Evolutionary conservation across 2,888 invertebrate species (phyloP).

Genomic region (Horisme vitalbata): DNA sequence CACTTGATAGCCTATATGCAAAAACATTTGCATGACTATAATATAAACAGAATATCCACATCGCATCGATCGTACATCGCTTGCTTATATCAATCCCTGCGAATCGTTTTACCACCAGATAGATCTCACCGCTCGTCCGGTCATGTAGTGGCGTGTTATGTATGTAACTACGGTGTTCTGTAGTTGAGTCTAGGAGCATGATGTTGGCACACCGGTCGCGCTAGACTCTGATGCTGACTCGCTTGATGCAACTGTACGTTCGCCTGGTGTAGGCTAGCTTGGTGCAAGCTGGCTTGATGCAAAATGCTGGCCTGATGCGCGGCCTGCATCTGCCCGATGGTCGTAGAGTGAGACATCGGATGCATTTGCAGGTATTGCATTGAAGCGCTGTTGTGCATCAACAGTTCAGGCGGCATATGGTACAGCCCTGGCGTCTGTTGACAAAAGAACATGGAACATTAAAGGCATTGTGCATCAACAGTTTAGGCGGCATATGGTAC

Average conservation of each 20-base stretch:
- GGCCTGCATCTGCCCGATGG: conserved; percentile 40
- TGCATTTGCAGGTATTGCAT: conserved; percentile 73
- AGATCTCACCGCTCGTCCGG: conserved; percentile 1
- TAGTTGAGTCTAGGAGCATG: conserved; percentile 50
- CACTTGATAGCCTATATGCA: too few species aligned
- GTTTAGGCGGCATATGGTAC: conserved; percentile 79
- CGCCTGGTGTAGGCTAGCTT: too few species aligned
- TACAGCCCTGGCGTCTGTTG: conserved; percentile 71
- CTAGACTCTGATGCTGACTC: conserved; percentile 25
- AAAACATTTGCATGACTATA: neutral
- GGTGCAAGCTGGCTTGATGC: conserved; percentile 32
- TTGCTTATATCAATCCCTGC: conserved; percentile 8
- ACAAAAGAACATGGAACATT: conserved; percentile 7
- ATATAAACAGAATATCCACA: neutral
- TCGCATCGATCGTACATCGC: conserved; percentile 7
- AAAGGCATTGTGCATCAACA: conserved; percentile 58
- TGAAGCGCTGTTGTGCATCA: conserved; percentile 71
- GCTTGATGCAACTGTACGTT: conserved; percentile 28
- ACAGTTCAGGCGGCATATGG: conserved; percentile 78
- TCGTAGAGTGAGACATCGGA: conserved; percentile 47
- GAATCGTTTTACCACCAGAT: conserved; percentile 8
- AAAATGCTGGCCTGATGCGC: conserved; percentile 42
- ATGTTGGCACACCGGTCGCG: conserved; percentile 56
- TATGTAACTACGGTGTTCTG: conserved; percentile 34
- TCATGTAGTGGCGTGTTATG: conserved; percentile 36